A percentile compares a stretch with the other conserved stretches of the same genome.
Evolutionary conservation across 2,113 vertebrate genomes (phyloP).

Genomic region (Mustelus asterias): DNA sequence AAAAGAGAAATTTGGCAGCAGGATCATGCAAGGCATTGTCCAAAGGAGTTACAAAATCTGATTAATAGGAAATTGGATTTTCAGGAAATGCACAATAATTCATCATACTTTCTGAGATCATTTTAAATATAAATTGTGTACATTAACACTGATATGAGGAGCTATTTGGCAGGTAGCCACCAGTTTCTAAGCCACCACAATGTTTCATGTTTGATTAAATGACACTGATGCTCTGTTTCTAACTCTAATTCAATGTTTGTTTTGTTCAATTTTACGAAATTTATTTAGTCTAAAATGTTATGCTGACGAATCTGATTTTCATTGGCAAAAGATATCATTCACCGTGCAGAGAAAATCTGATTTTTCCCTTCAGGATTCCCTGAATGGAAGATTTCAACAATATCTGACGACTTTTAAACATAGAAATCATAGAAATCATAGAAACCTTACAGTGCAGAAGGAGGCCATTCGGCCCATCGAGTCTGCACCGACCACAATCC

Average conservation of each 20-base stretch:
- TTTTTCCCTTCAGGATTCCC: background rate
- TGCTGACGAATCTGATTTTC: background rate
- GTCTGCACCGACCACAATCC: no score
- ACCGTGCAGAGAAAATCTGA: background rate
- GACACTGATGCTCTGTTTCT: no score
- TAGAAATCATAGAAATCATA: no score
- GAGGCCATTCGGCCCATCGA: no score
- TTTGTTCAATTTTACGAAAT: background rate
- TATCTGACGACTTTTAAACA: no score
- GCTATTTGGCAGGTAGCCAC: background rate
- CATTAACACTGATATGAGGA: background rate
- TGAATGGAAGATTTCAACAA: background rate
- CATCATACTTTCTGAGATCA: background rate
- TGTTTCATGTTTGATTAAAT: background rate
- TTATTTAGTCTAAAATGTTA: background rate
- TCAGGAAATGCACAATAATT: background rate
- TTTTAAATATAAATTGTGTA: background rate
- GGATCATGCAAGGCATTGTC: background rate
- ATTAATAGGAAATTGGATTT: background rate
- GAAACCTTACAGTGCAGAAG: no score
- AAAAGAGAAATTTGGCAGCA: no score
- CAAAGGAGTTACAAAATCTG: background rate
- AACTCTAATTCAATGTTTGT: background rate
- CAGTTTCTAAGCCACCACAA: background rate
- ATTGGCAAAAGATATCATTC: background rate